Evolutionary conservation across 2,797 vertebrate genomes (phyloP).

Genomic region (Vespertilio murinus): DNA sequence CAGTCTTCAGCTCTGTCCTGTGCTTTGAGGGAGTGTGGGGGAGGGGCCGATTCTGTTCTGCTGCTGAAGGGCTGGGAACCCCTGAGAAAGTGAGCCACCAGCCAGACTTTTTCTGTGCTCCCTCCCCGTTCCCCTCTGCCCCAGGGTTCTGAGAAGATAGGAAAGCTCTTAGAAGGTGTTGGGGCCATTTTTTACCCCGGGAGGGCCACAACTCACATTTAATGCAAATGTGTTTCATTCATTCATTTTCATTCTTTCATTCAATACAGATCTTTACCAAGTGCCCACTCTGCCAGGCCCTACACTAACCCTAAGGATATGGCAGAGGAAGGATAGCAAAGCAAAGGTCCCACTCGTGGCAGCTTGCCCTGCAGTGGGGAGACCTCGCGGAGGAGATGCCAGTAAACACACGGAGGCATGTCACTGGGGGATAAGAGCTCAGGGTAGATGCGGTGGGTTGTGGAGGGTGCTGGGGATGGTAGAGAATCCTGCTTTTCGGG

Average conservation of each 20-base stretch:
- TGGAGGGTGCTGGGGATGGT: neutral
- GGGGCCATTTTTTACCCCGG: neutral
- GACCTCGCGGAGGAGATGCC: neutral
- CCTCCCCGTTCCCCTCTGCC: neutral
- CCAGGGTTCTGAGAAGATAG: neutral
- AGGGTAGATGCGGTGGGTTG: neutral
- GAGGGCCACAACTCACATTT: neutral
- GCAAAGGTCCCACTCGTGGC: neutral
- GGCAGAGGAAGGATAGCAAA: neutral
- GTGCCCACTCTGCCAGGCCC: neutral
- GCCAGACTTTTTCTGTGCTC: neutral
- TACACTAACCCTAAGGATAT: neutral
- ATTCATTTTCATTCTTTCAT: neutral
- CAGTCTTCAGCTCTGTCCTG: neutral
- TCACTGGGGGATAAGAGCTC: neutral
- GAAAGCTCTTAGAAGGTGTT: neutral
- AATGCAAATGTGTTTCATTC: neutral
- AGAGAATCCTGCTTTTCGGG: neutral
- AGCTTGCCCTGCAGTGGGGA: neutral
- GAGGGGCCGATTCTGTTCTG: neutral
- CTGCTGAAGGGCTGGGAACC: neutral
- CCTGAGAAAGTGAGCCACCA: neutral
- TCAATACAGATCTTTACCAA: neutral
- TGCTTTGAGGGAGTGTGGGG: neutral
- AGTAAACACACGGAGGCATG: neutral